Percentiles rank a stretch among this genome's conserved stretches.
Conservation (phyloP, 2,113 vertebrate genomes). For the Callochromis pleurospilus region DNA sequence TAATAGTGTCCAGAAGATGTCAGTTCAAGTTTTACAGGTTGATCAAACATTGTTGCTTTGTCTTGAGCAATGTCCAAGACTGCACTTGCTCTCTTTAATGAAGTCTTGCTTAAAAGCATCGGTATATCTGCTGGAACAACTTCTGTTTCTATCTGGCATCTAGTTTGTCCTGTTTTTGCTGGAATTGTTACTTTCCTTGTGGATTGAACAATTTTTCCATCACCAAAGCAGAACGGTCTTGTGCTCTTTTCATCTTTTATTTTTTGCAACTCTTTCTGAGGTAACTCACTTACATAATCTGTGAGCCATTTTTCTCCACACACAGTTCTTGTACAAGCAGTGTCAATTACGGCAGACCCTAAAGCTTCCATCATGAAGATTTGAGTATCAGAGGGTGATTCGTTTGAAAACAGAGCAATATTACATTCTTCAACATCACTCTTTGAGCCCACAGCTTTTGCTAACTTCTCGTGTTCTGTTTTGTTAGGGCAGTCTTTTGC, state of each 20-base stretch:
- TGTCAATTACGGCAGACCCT: background rate
- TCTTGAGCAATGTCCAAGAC: background rate
- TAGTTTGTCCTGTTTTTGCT: fast-evolving
- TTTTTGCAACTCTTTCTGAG: background rate
- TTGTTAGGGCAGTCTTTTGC: background rate
- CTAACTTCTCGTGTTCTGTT: fast-evolving
- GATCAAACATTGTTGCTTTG: background rate
- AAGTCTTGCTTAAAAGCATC: background rate
- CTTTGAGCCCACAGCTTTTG: fast-evolving
- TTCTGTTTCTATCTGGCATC: background rate
- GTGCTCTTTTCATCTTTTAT: background rate
- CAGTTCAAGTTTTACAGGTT: background rate
- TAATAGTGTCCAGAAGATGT: background rate
- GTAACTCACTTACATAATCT: background rate
- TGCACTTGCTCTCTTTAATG: background rate
- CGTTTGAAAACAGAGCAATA: background rate
- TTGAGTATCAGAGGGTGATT: background rate
- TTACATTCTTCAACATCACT: background rate
- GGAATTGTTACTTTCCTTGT: fast-evolving
- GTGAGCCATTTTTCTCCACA: background rate
- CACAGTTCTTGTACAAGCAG: background rate
- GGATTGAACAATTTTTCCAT: fast-evolving
- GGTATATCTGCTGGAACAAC: fast-evolving
- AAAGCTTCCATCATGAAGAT: background rate
- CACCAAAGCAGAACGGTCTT: fast-evolving